phyloP scores from a whole-genome alignment of 2,888 invertebrate species.

The Heliconius cydno region DNA sequence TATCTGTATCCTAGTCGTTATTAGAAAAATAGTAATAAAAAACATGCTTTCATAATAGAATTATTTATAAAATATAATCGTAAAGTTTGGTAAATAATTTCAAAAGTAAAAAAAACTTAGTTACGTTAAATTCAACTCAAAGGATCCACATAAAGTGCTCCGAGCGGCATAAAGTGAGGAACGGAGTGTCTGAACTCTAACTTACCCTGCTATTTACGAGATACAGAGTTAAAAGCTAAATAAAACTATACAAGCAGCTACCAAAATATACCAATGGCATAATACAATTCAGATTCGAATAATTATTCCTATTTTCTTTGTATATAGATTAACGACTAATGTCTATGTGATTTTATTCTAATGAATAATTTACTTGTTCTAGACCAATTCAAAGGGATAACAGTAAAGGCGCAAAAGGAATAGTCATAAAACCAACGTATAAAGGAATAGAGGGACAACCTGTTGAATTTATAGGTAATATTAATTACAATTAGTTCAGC shows the following conservation, averaged over 20 bases:
- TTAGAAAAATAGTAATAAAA: neutral
- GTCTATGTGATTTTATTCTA: conserved; percentile 15
- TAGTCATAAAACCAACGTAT: conserved; percentile 88
- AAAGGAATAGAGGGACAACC: conserved; percentile 95
- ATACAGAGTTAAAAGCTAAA: neutral
- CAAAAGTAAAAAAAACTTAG: no score
- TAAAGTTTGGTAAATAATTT: no score
- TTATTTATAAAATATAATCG: neutral
- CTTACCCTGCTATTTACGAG: no score
- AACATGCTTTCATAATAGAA: neutral
- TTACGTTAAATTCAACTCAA: no score
- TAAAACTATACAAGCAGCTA: neutral
- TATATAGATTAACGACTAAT: neutral
- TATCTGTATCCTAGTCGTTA: conserved; percentile 32
- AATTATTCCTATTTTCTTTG: conserved; percentile 26
- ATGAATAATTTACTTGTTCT: conserved; percentile 56
- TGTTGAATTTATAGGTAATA: conserved; percentile 96
- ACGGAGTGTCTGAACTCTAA: no score
- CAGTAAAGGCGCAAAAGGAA: conserved; percentile 92
- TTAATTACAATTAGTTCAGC: neutral
- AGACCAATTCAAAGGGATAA: conserved; percentile 82
- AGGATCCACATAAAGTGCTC: no score
- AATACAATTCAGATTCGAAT: conserved; percentile 7
- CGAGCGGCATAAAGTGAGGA: no score
- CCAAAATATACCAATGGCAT: conserved; percentile 18